Conservation (phyloP, 1,140 invertebrate genomes). For the Drosophila melanica region DNA sequence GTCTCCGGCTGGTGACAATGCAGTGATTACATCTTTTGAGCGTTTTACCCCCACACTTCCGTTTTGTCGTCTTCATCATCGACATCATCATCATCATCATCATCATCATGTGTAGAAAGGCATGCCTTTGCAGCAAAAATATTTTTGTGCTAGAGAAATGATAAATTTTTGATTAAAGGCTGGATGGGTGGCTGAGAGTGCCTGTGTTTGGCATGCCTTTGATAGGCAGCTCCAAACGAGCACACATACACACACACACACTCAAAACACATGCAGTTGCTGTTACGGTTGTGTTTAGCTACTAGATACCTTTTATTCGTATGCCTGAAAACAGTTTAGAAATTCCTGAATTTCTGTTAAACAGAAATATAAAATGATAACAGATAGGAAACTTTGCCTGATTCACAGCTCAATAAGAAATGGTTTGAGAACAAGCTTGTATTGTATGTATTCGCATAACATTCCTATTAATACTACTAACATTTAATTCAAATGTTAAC, state of each 20-base stretch:
- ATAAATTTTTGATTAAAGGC: slow-evolving; percentile 83
- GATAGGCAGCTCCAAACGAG: slow-evolving; percentile 42
- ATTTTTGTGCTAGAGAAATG: slow-evolving; percentile 60
- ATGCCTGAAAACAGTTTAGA: background rate
- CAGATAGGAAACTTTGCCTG: too few species aligned
- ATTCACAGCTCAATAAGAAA: too few species aligned
- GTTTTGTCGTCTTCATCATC: slow-evolving; percentile 34
- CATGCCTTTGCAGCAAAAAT: slow-evolving; percentile 73
- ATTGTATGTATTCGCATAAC: too few species aligned
- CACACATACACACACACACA: background rate
- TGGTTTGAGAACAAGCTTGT: too few species aligned
- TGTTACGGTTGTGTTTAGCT: slow-evolving; percentile 5
- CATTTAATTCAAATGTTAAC: too few species aligned
- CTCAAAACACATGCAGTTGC: background rate
- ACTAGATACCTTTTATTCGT: background rate
- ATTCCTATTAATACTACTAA: too few species aligned
- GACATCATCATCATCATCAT: slow-evolving; percentile 8
- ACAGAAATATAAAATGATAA: background rate
- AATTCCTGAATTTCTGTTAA: background rate
- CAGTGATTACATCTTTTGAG: slow-evolving; percentile 83
- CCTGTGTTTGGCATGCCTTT: slow-evolving; percentile 57
- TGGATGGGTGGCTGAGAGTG: slow-evolving; percentile 21
- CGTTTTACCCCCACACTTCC: slow-evolving; percentile 59
- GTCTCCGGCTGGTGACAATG: slow-evolving; percentile 74
- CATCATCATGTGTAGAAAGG: slow-evolving; percentile 55